phyloP scores from a whole-genome alignment of 2,888 invertebrate genomes.

The Oscheius sp. region DNA sequence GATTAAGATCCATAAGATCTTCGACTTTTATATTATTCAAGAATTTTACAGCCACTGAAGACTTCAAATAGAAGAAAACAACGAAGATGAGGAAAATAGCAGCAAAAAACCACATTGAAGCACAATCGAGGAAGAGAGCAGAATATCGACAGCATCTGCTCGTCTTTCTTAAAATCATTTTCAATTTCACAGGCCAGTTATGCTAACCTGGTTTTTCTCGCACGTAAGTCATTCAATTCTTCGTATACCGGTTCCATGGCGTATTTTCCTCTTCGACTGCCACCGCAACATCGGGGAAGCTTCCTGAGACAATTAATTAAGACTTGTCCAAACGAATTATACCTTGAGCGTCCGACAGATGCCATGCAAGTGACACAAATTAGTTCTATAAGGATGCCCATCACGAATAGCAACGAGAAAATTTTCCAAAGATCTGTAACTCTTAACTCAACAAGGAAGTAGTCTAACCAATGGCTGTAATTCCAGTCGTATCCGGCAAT shows the following conservation, averaged over 20 bases:
- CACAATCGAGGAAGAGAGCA: slow-evolving; percentile 47
- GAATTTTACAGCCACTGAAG: slow-evolving; percentile 17
- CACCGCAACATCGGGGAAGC: slow-evolving; percentile 22
- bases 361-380: slow-evolving; percentile 53
- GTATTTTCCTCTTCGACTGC: slow-evolving; percentile 38
- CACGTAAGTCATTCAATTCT: slow-evolving; percentile 58
- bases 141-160: slow-evolving; percentile 46
- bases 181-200: background rate
- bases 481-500: slow-evolving; percentile 32
- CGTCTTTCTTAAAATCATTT: slow-evolving; percentile 41
- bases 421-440: slow-evolving; percentile 54
- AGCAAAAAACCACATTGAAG: slow-evolving; percentile 39
- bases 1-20: slow-evolving; percentile 19
- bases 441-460: background rate
- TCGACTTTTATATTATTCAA: slow-evolving; percentile 38
- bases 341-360: slow-evolving; percentile 48
- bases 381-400: slow-evolving; percentile 49
- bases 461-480: slow-evolving; percentile 35
- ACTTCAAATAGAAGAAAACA: slow-evolving; percentile 34
- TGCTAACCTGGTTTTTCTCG: slow-evolving; percentile 48
- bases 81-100: slow-evolving; percentile 33
- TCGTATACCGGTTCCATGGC: slow-evolving; percentile 60
- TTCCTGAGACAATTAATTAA: background rate
- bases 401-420: slow-evolving; percentile 49
- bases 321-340: background rate